Percentiles rank a stretch among this genome's conserved stretches.
These are phyloP conservation scores for Omphaloscelis lunosa DNA, from an alignment of 2,888 invertebrate species.

Conservation along the genomic window DNA sequence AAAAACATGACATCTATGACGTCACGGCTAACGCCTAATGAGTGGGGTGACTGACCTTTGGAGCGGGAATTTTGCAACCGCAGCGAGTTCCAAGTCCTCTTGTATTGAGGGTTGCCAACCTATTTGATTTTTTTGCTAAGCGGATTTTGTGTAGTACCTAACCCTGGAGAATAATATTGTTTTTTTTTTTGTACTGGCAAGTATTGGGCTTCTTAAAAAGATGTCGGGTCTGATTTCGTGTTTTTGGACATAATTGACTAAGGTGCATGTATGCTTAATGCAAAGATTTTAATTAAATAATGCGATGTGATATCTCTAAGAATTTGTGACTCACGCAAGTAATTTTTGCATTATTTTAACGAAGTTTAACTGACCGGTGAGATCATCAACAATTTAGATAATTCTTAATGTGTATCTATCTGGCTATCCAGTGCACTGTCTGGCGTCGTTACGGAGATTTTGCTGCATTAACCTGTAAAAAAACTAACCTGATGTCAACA, in stretches of 20 bases:
- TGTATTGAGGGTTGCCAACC: constrained; percentile 62
- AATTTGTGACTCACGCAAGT: constrained; percentile 24
- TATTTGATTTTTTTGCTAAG: constrained; percentile 48
- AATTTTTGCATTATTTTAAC: constrained; percentile 29
- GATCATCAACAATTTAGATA: constrained; percentile 28
- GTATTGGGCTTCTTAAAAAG: not conserved
- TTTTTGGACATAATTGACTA: not conserved
- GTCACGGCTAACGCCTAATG: constrained; percentile 59
- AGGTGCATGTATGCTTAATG: not conserved
- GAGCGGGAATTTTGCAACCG: constrained; percentile 68
- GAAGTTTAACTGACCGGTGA: constrained; percentile 20
- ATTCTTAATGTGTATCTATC: not conserved
- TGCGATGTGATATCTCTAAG: constrained; percentile 24
- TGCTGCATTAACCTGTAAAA: not conserved
- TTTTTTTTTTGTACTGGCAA: constrained; percentile 3
- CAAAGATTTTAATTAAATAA: not conserved
- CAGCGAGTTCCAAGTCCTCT: constrained; percentile 57
- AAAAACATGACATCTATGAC: constrained; percentile 52
- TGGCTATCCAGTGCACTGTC: not conserved
- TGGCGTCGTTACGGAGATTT: not conserved
- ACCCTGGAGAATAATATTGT: constrained; percentile 12
- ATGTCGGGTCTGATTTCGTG: not conserved
- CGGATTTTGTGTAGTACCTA: constrained; percentile 22
- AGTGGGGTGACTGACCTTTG: constrained; percentile 62
- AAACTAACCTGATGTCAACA: not conserved